Evolutionary conservation across 2,113 vertebrate genomes (phyloP), one percentile per base, ranked within the genome.

Genomic region (Tragulus kanchil): DNA sequence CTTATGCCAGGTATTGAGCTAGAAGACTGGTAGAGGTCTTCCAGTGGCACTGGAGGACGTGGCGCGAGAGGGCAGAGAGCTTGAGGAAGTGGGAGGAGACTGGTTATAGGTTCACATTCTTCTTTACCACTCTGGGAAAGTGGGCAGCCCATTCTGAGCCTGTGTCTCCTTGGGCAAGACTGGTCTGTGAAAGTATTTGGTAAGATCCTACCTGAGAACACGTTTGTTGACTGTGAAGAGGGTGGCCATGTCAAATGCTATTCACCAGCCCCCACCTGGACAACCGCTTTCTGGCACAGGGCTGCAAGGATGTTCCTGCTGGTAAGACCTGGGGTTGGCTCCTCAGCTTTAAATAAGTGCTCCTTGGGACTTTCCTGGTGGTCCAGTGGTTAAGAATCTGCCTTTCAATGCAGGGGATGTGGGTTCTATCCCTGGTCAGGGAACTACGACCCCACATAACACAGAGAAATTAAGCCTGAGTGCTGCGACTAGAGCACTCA

Each of bases 1-100:
- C 42, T 54, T 21, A 19, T 3, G 62, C n/a, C 64, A 61, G 6
- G 1, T 25, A 6, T 25, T 10, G 48, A 77, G 45, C 31, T 28
- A 31, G 77, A 81, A 67, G 12, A 50, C 28, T 17, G 5, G 15
- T 14, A 23, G 48, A 52, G 62, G 23, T 25, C 50, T 69, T 17
- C 42, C 26, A n/a, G 8, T 59, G 23, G 79, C 7, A 6, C 1
- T 13, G 62, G 64, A n/a, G 36, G 61, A 61, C 56, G 3, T 17
- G 48, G 12, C 6, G 85, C n/a, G 3, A 14, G 83, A 23, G 73
- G 61, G 36, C 50, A 52, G 85, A 4, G 64, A 19, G 42, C 31
- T 16, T 3, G 2, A 8, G 3, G 8, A 19, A 0, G 5, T 15
- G 4, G 45, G 1, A 6, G 45, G 79, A 61, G 19, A 56, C 54